These are phyloP conservation scores for Phrynocephalus forsythii DNA, from an alignment of 2,797 vertebrate species.

Conservation along the genomic window DNA sequence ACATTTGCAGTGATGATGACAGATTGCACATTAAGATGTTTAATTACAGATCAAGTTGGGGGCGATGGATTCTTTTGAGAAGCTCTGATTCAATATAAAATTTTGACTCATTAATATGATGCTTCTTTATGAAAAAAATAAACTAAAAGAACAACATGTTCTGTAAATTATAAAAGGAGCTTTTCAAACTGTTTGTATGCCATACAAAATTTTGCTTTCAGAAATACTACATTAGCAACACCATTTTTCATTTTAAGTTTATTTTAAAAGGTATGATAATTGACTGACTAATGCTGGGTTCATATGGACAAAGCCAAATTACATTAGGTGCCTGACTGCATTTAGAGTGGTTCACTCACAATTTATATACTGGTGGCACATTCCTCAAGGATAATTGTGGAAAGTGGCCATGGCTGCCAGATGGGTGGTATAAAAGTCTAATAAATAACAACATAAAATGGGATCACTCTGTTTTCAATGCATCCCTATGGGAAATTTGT, in stretches of 20 bases:
- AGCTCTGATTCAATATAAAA: slow-evolving; percentile 6
- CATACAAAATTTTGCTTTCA: background rate
- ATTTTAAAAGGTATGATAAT: background rate
- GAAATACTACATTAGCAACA: background rate
- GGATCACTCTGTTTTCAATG: too few species aligned
- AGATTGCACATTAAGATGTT: slow-evolving; percentile 25
- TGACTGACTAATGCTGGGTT: background rate
- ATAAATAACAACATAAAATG: too few species aligned
- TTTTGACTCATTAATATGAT: slow-evolving; percentile 2
- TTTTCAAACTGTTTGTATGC: background rate
- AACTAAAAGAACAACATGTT: background rate
- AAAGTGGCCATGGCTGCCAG: too few species aligned
- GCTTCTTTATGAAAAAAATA: slow-evolving; percentile 6
- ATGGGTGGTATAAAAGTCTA: too few species aligned
- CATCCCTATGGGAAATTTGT: too few species aligned
- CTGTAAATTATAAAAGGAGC: background rate
- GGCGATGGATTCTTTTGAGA: slow-evolving; percentile 18
- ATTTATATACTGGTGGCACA: background rate
- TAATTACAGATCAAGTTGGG: slow-evolving; percentile 28
- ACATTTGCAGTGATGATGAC: slow-evolving; percentile 41
- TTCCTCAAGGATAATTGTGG: background rate
- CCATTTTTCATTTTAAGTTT: background rate
- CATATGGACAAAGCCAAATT: background rate
- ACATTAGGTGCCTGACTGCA: background rate
- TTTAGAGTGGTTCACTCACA: background rate